Evolutionary conservation across 1,140 invertebrate genomes (phyloP).

Genomic region (Cherax destructor): DNA sequence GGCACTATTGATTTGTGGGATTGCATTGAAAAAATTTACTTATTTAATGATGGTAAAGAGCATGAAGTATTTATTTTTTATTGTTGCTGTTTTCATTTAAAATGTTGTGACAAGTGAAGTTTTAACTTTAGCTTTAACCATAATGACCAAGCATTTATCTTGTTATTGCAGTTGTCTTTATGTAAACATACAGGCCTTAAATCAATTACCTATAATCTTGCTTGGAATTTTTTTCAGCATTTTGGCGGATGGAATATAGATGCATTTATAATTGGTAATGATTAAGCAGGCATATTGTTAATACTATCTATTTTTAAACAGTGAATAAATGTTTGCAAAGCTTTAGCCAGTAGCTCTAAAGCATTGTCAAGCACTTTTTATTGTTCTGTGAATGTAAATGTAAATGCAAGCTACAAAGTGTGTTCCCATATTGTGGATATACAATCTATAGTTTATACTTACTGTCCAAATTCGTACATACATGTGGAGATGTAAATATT

Average conservation of each 20-base stretch:
- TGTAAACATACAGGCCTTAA: slow-evolving; percentile 51
- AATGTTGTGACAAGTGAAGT: not conserved
- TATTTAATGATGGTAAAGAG: not conserved
- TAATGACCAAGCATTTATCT: slow-evolving; percentile 57
- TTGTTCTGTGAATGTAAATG: slow-evolving; percentile 60
- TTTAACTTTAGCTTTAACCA: slow-evolving; percentile 50
- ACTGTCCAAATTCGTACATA: slow-evolving; percentile 41
- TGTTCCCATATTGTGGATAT: slow-evolving; percentile 64
- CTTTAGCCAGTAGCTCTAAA: slow-evolving; percentile 65
- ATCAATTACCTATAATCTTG: slow-evolving; percentile 54
- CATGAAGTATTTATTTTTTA: slow-evolving; percentile 2
- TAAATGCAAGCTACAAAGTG: slow-evolving; percentile 46
- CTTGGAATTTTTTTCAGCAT: slow-evolving; percentile 30
- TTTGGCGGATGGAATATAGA: slow-evolving; percentile 31
- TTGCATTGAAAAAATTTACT: not conserved
- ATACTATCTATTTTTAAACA: slow-evolving; percentile 44
- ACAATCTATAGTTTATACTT: slow-evolving; percentile 60
- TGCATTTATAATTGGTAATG: slow-evolving; percentile 66
- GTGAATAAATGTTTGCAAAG: slow-evolving; percentile 61
- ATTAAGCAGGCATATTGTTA: slow-evolving; percentile 60
- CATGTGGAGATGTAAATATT: slow-evolving; percentile 60
- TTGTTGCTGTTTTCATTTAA: not conserved
- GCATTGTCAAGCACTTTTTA: slow-evolving; percentile 63
- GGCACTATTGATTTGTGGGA: slow-evolving; percentile 5
- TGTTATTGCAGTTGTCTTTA: slow-evolving; percentile 9